Conservation (phyloP, 2,797 vertebrate species). For the Loriculus beryllinus region DNA sequence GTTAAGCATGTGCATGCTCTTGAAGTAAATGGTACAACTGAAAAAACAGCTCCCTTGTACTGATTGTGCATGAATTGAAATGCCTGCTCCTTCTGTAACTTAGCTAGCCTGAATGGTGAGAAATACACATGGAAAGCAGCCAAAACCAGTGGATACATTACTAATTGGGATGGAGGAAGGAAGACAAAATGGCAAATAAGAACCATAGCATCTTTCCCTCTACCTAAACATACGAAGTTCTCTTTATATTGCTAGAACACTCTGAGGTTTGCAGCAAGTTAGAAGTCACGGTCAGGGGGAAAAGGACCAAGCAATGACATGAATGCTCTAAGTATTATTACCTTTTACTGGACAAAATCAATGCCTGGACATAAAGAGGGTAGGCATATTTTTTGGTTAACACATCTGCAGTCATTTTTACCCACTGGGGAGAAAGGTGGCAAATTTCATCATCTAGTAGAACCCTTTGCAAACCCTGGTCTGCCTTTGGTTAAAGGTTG, state of each 20-base stretch:
- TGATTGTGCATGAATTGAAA: not conserved
- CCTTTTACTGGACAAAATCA: not conserved
- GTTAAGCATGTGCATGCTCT: not conserved
- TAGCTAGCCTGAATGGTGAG: not conserved
- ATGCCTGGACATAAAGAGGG: not conserved
- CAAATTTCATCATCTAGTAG: not conserved
- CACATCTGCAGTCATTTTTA: not conserved
- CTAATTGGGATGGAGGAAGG: not conserved
- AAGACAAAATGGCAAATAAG: not conserved
- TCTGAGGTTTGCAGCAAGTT: not conserved
- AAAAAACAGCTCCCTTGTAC: not conserved
- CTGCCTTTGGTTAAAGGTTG: not conserved
- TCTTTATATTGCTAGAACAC: not conserved
- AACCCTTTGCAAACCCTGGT: not conserved
- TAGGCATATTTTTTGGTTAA: not conserved
- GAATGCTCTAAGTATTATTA: not conserved
- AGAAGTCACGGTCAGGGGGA: not conserved
- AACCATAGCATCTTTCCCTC: not conserved
- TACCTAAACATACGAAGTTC: not conserved
- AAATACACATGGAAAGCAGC: not conserved
- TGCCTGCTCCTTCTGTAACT: not conserved
- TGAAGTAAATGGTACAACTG: not conserved
- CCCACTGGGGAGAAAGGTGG: rapidly evolving
- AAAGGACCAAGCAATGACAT: not conserved
- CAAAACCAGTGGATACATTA: not conserved